These are phyloP conservation scores for Tauraco hartlaubi DNA, from an alignment of 2,797 vertebrate species.

Conservation along the genomic window DNA sequence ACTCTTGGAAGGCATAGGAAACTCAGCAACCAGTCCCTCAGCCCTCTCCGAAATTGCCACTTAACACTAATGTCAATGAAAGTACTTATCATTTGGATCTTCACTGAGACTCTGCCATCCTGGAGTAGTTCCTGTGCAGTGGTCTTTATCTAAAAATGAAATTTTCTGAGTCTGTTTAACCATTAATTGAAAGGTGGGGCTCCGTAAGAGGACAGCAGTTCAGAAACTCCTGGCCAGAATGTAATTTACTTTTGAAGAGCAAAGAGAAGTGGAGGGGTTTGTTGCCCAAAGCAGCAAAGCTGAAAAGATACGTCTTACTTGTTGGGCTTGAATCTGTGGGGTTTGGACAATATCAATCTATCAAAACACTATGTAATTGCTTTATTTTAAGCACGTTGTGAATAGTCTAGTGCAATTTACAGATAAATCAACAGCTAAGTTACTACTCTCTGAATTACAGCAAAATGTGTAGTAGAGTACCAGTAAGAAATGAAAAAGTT, in stretches of 20 bases:
- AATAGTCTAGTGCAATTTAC: not conserved
- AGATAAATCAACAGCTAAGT: not conserved
- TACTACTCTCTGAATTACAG: not conserved
- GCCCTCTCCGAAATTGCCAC: not conserved
- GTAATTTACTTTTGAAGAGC: not conserved
- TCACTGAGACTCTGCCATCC: not conserved
- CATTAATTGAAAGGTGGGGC: not conserved
- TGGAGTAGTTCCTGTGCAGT: not conserved
- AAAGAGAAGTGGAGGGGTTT: not conserved
- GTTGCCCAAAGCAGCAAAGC: not conserved
- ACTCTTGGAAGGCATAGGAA: not conserved
- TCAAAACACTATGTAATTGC: not conserved
- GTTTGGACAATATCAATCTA: not conserved
- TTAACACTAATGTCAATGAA: not conserved
- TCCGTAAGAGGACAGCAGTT: not conserved
- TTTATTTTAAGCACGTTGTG: not conserved
- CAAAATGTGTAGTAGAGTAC: not conserved
- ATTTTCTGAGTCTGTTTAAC: not conserved
- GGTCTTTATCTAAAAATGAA: not conserved
- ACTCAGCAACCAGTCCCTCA: fast-evolving
- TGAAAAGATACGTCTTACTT: not conserved
- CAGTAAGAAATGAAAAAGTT: not conserved
- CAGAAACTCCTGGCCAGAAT: not conserved
- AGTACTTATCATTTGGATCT: not conserved
- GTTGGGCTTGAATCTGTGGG: not conserved